Evolutionary conservation across 2,888 invertebrate genomes (phyloP), one percentile per base, ranked within the genome.

Genomic region (Catocala sponsa): DNA sequence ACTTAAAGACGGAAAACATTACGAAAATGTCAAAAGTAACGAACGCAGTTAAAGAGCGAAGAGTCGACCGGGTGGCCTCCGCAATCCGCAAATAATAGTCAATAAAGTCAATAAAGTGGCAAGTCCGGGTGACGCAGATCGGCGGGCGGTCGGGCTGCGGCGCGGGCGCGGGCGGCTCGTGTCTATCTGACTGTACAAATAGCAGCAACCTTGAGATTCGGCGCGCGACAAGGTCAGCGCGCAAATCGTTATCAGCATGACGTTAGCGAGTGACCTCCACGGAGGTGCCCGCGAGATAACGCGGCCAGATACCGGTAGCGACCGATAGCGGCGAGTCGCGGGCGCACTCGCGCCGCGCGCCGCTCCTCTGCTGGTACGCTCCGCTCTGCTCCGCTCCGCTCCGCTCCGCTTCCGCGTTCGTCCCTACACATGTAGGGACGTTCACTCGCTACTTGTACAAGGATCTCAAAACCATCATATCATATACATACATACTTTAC

Each of bases 211-310:
- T 94, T 94, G 94, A 88, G 85, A 90, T 94, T 94, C 89, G 92
- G 92, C 92, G 91, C 90, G 89, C 89, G 92, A 88, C 94, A 94
- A 94, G 94, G 94, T 93, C 94, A 93, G 84, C 89, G 90, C 91
- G 93, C 94, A 90, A 93, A 94, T 93, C 90, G 92, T 94, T 94
- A 94, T 94, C 94, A 94, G 85, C 79, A 88, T 93, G 92, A 93
- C 94, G 94, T 94, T 90, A 92, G 86, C 87, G 83, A 78, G 83
- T 88, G 91, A 94, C 94, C 94, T 94, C 91, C 92, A 86, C 81
- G 81, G 90, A 91, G 92, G 92, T 92, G 92, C 89, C 89, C 89
- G 91, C 85, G 89, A 87, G 91, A 91, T 91, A 91, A 88, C 85
- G 83, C 83, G 80, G 79, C 79, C 83, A 84, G 85, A 86, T 87